Evolutionary conservation across 1,140 invertebrate genomes (phyloP).

Genomic region (Drosophila busckii): DNA sequence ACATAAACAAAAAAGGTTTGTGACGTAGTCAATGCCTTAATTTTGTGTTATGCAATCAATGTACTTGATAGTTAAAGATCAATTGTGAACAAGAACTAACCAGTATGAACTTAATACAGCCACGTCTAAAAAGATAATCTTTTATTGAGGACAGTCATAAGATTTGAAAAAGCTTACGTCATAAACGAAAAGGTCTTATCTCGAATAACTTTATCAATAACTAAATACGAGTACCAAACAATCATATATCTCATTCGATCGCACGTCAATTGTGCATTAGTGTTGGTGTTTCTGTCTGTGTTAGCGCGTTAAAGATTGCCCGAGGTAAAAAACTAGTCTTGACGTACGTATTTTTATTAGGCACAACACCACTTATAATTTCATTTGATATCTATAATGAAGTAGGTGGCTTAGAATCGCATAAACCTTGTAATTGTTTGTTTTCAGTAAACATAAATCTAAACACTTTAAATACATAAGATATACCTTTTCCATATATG

Average conservation of each 20-base stretch:
- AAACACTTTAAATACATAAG: too few relatives aligned
- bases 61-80: not conserved
- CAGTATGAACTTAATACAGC: constrained; percentile 6
- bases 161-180: constrained; percentile 21
- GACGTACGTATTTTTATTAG: too few relatives aligned
- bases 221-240: constrained; percentile 1
- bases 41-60: constrained; percentile 7
- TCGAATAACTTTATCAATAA: constrained; percentile 10
- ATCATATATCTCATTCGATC: constrained; percentile 23
- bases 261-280: constrained; percentile 1
- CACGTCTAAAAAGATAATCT: constrained; percentile 18
- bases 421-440: too few relatives aligned
- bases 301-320: not conserved
- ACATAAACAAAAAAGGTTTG: not conserved
- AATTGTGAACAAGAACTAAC: not conserved
- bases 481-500: too few relatives aligned
- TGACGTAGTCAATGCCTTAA: constrained; percentile 13
- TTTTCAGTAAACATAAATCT: too few relatives aligned
- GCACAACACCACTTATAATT: too few relatives aligned
- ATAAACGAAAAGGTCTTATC: constrained; percentile 18
- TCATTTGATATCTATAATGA: too few relatives aligned
- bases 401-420: too few relatives aligned
- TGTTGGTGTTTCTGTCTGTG: not conserved
- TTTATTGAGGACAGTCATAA: not conserved
- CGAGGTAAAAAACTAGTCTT: too few relatives aligned